phyloP scores from a whole-genome alignment of 2,113 vertebrate genomes.

The Choloepus hoffmanni region DNA sequence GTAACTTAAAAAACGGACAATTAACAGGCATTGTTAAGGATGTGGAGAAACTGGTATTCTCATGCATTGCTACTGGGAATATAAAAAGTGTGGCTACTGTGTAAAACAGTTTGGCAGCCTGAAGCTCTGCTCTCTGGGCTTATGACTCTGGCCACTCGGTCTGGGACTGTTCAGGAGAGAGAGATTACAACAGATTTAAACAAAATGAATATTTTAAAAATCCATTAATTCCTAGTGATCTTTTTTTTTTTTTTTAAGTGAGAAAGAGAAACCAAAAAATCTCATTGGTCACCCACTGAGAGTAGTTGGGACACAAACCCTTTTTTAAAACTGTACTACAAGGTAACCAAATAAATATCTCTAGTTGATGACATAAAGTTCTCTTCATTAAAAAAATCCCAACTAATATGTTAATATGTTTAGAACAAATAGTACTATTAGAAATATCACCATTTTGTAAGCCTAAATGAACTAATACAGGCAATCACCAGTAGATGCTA shows the following conservation, averaged over 20 bases:
- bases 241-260: too few relatives aligned
- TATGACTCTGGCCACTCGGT: not conserved
- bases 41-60: not conserved
- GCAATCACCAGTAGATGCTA: not conserved
- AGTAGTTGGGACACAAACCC: not conserved
- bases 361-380: not conserved
- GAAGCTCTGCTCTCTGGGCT: too few relatives aligned
- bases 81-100: not conserved
- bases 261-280: not conserved
- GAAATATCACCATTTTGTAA: too few relatives aligned
- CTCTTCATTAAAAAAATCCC: not conserved
- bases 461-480: not conserved
- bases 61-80: not conserved
- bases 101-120: not conserved
- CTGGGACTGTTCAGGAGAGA: not conserved
- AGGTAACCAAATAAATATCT: not conserved
- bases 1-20: not conserved
- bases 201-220: not conserved
- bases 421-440: not conserved
- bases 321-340: not conserved
- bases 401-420: not conserved
- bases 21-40: not conserved
- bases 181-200: not conserved
- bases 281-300: not conserved
- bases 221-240: not conserved